phyloP scores from a whole-genome alignment of 2,888 invertebrate genomes.

The Volucella bombylans region DNA sequence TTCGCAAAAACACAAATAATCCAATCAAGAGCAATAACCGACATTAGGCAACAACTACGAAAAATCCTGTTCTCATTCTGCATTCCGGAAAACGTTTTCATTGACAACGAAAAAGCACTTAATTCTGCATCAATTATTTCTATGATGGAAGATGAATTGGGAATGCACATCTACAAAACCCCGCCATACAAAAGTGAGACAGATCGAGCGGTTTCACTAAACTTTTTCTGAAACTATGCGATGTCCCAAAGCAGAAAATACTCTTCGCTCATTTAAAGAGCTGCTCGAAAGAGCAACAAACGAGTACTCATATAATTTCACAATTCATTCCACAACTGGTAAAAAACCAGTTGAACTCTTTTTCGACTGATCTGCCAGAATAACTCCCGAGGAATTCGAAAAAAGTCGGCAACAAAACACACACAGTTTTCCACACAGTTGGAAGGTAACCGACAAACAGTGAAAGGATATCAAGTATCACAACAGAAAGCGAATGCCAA shows the following conservation, averaged over 20 bases:
- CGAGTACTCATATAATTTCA: constrained; percentile 2
- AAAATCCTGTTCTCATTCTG: no score
- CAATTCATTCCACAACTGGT: not conserved
- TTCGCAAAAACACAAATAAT: constrained; percentile 27
- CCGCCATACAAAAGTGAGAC: no score
- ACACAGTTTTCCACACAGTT: no score
- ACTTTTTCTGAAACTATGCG: constrained; percentile 1
- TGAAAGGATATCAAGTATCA: not conserved
- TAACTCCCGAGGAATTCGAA: not conserved
- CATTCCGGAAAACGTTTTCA: no score
- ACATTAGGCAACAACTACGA: not conserved
- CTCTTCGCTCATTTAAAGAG: constrained; percentile 9
- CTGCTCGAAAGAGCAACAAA: constrained; percentile 9
- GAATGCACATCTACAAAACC: no score
- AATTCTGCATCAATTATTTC: constrained; percentile 21
- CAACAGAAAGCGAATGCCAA: not conserved
- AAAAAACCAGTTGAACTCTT: constrained; percentile 13
- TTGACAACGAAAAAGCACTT: constrained; percentile 11
- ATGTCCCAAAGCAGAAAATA: constrained; percentile 18
- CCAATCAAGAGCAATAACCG: constrained; percentile 6
- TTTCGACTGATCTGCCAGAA: not conserved
- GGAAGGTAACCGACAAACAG: not conserved
- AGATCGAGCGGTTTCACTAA: no score
- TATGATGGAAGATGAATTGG: constrained; percentile 10
- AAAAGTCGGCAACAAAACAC: not conserved